Base-by-base conservation (phyloP, 1,140 invertebrate genomes). In the Trachymyrmex cornetzi region DNA sequence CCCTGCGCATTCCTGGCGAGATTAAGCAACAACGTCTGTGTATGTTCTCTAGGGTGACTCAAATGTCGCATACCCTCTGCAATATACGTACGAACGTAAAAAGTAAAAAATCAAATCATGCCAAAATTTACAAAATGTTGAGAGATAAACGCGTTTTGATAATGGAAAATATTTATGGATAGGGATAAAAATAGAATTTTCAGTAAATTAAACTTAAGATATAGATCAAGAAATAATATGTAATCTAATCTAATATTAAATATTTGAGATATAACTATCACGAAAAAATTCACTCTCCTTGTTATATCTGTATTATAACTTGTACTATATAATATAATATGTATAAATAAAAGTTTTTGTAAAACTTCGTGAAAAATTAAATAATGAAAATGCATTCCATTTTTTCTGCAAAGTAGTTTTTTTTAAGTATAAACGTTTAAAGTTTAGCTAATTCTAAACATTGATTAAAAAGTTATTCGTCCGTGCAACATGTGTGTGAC, bases 11-110 rank as follows among this genome's bases (percentile, higher is more conserved):
- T 86, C 87, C 72, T 61, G 11, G 16, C 50, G 63, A 87, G 90
- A 92, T 92, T 92, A 87, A 80, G 57, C 72, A 72, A 71, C 80
- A 84, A 61, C 55, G 69, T 84, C 24, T 61, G 24, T 48, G 69
- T 50, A 22, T 14, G 57, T 57, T 22, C 66, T 34, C 66, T 44
- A 48, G 16, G n/a, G 77, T 19, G 38, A 48, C 80, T 82, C 22
- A 2, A 16, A 12, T 63, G 27, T 27, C 44, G 44, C 61, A 19
- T 66, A 79, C 30, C 3, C n/a, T n/a, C 38, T 12, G 55, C 12
- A 12, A 63, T 5, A 38, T 12, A 34, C 30, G 27, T 22, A 12
- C 38, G 6, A 34, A 16, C 14, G 19, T n/a, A 4, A 24, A 24
- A 0, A 16, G 19, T 6, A 12, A 50, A 69, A 48, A 24, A 64